phyloP scores from a whole-genome alignment of 2,888 invertebrate genomes.

The Chymomyza amoena region DNA sequence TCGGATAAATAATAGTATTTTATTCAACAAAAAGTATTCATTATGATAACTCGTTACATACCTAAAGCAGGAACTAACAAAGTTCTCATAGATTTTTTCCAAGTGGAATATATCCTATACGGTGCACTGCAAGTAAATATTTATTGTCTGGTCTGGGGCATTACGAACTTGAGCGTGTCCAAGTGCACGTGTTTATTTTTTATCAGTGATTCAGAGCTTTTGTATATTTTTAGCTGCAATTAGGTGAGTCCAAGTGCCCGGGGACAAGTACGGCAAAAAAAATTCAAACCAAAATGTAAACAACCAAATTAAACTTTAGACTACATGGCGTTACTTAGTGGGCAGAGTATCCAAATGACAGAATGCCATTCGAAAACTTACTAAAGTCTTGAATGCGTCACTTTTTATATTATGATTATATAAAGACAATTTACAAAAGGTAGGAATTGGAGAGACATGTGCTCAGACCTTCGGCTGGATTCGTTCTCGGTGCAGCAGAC shows the following conservation, averaged over 20 bases:
- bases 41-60: not conserved
- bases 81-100: not conserved
- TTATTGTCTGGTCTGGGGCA: constrained; percentile 12
- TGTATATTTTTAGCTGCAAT: constrained; percentile 24
- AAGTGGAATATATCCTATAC: not conserved
- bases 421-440: too few species aligned
- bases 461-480: too few species aligned
- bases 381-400: too few species aligned
- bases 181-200: constrained; percentile 17
- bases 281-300: not conserved
- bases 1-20: constrained; percentile 20
- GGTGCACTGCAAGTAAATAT: not conserved
- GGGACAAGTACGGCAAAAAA: not conserved
- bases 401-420: too few species aligned
- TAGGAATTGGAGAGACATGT: too few species aligned
- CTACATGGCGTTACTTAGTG: constrained; percentile 24
- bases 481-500: too few species aligned
- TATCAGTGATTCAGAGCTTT: constrained; percentile 54
- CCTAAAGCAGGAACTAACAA: not conserved
- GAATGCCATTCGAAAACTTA: not conserved
- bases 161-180: not conserved
- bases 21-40: constrained; percentile 23
- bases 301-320: constrained; percentile 38
- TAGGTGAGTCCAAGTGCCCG: not conserved
- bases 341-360: not conserved